phyloP scores from a whole-genome alignment of 2,797 vertebrate species.

The Bucorvus abyssinicus region DNA sequence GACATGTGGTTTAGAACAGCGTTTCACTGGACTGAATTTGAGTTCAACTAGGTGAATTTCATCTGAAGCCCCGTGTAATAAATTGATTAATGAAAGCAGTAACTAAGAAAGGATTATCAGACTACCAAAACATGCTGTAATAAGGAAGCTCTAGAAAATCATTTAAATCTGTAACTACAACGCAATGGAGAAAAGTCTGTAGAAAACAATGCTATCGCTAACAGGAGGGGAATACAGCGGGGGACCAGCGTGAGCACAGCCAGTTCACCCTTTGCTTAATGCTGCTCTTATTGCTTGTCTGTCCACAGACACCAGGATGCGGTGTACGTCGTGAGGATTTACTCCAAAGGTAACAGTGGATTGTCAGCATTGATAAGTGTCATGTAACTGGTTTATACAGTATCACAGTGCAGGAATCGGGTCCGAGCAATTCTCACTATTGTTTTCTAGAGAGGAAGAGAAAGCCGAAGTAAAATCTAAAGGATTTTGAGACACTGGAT shows the following conservation, averaged over 20 bases:
- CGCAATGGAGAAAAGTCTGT: not conserved
- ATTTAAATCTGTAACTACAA: not conserved
- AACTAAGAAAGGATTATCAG: not conserved
- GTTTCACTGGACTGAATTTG: not conserved
- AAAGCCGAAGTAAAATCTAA: not conserved
- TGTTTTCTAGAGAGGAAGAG: not conserved
- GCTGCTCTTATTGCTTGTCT: not conserved
- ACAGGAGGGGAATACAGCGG: fast-evolving
- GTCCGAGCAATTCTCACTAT: not conserved
- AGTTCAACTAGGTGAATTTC: not conserved
- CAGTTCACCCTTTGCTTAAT: not conserved
- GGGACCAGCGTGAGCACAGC: not conserved
- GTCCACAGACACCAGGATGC: constrained; percentile 10
- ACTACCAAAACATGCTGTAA: not conserved
- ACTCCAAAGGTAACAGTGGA: constrained; percentile 47
- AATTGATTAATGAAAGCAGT: not conserved
- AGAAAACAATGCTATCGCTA: not conserved
- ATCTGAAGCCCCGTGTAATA: not conserved
- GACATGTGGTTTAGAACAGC: not conserved
- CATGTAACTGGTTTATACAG: not conserved
- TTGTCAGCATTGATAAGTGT: not conserved
- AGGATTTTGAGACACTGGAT: not conserved
- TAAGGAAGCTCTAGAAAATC: not conserved
- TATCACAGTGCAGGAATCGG: not conserved
- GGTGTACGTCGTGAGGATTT: not conserved